Base-by-base conservation (phyloP, 2,888 invertebrate genomes). In the Nineta flava region DNA sequence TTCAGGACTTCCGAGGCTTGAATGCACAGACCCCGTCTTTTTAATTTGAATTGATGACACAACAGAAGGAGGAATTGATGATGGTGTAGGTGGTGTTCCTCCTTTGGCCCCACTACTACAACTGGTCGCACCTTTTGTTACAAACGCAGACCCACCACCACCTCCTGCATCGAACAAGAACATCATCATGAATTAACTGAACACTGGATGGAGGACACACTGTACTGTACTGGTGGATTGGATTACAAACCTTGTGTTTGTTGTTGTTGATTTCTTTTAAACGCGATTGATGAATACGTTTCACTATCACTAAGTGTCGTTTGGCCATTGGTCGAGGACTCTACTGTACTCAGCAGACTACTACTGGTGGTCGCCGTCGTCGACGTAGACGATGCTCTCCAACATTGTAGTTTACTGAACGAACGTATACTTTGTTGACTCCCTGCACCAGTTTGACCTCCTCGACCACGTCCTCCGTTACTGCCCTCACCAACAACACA, bases 1-100 rank as follows among this genome's bases (percentile, higher is more conserved):
- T 32, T 49, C 49, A 16, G 49, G 49, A 41, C 49, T 49, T 38
- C 49, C 49, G 49, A 49, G 49, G 45, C 49, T 45, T 15, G 49
- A 49, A 19, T 26, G 21, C 6, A 45, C 49, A 21, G 49, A 15
- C 49, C 49, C 49, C 49, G 49, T 49, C 17, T 46, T 46, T 31
- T 48, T 49, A 13, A 13, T 48, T 13, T 48, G 42, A 16, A n/a
- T 3, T 44, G 48, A 34, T 16, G 16, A 16, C n/a, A n/a, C n/a
- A 34, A 15, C 48, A 41, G 41, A 26, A 9, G 42, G 12, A 26
- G 41, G 26, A 26, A 26, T 26, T 26, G 26, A 48, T 19, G 40
- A 13, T 16, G 26, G 41, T 19, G 13, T 21, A 26, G 26, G 35
- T 35, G 21, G 15, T 7, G 41, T 15, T 35, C 19, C 41, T 48